Percentiles rank a stretch among this genome's conserved stretches.
Conservation (phyloP, 1,140 invertebrate species). For the Stenopsyche tienmushanensis region DNA sequence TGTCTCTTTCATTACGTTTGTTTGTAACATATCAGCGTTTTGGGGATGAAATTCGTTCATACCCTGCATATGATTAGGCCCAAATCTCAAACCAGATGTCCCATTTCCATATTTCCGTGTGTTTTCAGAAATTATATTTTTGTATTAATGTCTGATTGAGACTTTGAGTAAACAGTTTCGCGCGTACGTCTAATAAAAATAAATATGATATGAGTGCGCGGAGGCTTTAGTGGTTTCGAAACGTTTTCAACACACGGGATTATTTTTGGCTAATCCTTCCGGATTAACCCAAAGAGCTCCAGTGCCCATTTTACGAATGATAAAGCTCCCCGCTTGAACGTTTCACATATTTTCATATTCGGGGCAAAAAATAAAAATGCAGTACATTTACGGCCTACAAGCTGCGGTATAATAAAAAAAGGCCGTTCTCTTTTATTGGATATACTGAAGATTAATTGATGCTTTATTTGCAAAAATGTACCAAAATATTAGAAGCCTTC, state of each 20-base stretch:
- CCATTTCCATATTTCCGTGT: no score
- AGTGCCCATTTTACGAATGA: neutral
- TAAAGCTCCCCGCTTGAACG: neutral
- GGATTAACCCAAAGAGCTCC: neutral
- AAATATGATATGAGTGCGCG: no score
- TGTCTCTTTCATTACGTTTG: no score
- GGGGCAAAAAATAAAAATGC: neutral
- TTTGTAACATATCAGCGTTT: neutral
- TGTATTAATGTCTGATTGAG: neutral
- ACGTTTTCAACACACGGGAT: neutral
- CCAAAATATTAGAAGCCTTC: neutral
- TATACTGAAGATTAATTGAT: no score
- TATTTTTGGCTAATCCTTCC: neutral
- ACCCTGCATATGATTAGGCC: no score
- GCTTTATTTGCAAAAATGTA: no score
- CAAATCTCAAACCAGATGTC: no score
- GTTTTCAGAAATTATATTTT: neutral
- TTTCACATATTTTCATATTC: neutral
- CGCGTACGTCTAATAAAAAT: no score
- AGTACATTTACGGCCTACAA: neutral
- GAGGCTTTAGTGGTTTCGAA: neutral
- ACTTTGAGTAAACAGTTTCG: neutral
- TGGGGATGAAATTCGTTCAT: neutral
- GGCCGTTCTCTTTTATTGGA: no score
- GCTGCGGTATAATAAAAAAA: neutral